phyloP scores from a whole-genome alignment of 1,140 invertebrate species.

The Drosophila hydei region DNA sequence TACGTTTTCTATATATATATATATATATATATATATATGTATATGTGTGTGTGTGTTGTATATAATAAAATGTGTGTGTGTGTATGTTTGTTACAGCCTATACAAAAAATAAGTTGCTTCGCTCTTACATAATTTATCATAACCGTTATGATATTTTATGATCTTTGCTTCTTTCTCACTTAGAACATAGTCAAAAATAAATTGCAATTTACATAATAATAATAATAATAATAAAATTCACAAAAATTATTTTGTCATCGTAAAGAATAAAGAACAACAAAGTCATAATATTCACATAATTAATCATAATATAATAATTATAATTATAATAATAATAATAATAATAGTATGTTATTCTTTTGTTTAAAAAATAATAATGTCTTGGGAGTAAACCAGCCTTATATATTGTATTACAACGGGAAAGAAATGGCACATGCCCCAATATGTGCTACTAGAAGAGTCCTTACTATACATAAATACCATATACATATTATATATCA shows the following conservation, averaged over 20 bases:
- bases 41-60: slow-evolving; percentile 16
- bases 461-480: not conserved
- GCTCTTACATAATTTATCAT: slow-evolving; percentile 32
- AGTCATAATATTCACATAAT: slow-evolving; percentile 35
- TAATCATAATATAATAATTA: slow-evolving; percentile 24
- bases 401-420: slow-evolving; percentile 83
- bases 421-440: slow-evolving; percentile 67
- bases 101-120: slow-evolving; percentile 47
- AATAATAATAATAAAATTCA: slow-evolving; percentile 16
- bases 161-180: slow-evolving; percentile 2
- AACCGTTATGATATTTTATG: not conserved
- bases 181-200: slow-evolving; percentile 46
- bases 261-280: slow-evolving; percentile 36
- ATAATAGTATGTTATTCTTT: slow-evolving; percentile 31
- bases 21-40: slow-evolving; percentile 17
- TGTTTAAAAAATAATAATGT: slow-evolving; percentile 80
- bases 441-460: slow-evolving; percentile 50
- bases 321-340: slow-evolving; percentile 32
- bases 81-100: slow-evolving; percentile 30
- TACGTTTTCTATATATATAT: slow-evolving; percentile 3
- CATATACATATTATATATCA: slow-evolving; percentile 21
- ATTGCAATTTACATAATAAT: slow-evolving; percentile 41
- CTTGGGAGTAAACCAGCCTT: slow-evolving; percentile 84
- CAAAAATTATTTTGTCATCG: slow-evolving; percentile 21
- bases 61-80: slow-evolving; percentile 38